phyloP scores from a whole-genome alignment of 92 coral and sea anemone genomes.

The Paragorgia papillata region DNA sequence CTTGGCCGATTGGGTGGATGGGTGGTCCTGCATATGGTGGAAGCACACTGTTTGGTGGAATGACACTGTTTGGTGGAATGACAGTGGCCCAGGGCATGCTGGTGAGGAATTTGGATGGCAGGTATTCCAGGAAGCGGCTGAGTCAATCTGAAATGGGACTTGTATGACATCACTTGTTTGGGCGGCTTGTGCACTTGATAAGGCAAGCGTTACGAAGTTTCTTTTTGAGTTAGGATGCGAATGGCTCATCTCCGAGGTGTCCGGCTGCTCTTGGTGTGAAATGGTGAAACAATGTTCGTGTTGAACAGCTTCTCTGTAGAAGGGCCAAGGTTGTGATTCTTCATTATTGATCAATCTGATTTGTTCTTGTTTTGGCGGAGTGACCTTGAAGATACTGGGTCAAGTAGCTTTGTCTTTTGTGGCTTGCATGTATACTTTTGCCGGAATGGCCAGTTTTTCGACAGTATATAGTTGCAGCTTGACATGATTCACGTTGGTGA shows the following conservation, averaged over 20 bases:
- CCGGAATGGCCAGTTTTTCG: constrained; percentile 45
- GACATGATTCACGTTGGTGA: constrained; percentile 15
- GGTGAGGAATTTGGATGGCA: constrained; percentile 52
- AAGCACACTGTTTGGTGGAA: constrained; percentile 33
- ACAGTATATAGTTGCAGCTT: constrained; percentile 56
- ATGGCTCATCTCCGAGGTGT: background rate
- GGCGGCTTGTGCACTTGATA: constrained; percentile 31
- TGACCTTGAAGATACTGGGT: constrained; percentile 20
- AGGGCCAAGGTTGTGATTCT: constrained; percentile 6
- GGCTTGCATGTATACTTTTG: constrained; percentile 48
- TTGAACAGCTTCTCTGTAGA: constrained; percentile 21
- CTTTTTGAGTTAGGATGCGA: constrained; percentile 14
- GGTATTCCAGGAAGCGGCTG: constrained; percentile 54
- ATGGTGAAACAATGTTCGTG: constrained; percentile 46
- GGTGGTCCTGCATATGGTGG: constrained; percentile 57
- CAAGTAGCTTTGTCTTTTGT: constrained; percentile 33
- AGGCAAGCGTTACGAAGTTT: constrained; percentile 44
- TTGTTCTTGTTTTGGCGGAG: constrained; percentile 37
- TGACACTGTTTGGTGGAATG: constrained; percentile 13
- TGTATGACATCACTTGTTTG: constrained; percentile 32
- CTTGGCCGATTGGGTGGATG: constrained; percentile 42
- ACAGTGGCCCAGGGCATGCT: constrained; percentile 49
- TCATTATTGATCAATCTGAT: constrained; percentile 26
- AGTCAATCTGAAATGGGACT: constrained; percentile 43
- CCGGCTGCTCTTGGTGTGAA: constrained; percentile 1